Conservation (phyloP, 2,113 vertebrate genomes). For the Shinisaurus crocodilurus region DNA sequence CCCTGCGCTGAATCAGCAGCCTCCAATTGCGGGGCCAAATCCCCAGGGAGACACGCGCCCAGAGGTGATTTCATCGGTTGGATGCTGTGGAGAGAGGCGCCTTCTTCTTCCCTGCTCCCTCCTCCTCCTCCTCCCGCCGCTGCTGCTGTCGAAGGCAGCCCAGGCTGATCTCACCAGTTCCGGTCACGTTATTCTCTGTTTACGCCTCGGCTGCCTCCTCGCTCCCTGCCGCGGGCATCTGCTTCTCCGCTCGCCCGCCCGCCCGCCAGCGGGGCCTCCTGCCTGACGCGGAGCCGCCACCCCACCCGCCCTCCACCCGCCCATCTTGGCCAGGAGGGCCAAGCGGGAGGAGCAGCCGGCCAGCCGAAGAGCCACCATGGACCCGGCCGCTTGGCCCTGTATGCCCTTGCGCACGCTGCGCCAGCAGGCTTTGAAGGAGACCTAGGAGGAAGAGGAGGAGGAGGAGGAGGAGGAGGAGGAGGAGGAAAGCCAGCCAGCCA, state of each 20-base stretch:
- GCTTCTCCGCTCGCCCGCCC: slow-evolving; percentile 51
- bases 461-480: too few species aligned
- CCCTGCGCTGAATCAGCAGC: background rate
- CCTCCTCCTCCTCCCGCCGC: slow-evolving; percentile 51
- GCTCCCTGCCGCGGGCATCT: slow-evolving; percentile 20
- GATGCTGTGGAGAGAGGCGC: background rate
- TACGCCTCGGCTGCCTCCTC: slow-evolving; percentile 62
- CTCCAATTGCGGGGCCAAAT: background rate
- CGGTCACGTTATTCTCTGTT: slow-evolving; percentile 75
- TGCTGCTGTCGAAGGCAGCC: slow-evolving; percentile 27
- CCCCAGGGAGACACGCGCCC: slow-evolving; percentile 13
- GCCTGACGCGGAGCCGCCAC: background rate
- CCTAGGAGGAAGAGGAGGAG: fast-evolving
- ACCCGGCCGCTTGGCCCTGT: too few species aligned
- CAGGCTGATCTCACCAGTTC: slow-evolving; percentile 73
- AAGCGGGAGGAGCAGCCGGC: too few species aligned
- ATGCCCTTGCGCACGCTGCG: background rate
- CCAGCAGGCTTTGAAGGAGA: background rate
- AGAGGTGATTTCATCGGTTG: slow-evolving; percentile 36
- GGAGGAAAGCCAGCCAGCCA: fast-evolving
- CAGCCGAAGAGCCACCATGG: too few species aligned
- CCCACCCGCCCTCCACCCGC: background rate
- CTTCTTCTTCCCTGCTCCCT: slow-evolving; percentile 52
- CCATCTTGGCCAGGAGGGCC: background rate
- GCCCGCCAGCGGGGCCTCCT: background rate